Base-by-base conservation (phyloP, 2,888 invertebrate species). In the Branchipolynoe longqiensis region DNA sequence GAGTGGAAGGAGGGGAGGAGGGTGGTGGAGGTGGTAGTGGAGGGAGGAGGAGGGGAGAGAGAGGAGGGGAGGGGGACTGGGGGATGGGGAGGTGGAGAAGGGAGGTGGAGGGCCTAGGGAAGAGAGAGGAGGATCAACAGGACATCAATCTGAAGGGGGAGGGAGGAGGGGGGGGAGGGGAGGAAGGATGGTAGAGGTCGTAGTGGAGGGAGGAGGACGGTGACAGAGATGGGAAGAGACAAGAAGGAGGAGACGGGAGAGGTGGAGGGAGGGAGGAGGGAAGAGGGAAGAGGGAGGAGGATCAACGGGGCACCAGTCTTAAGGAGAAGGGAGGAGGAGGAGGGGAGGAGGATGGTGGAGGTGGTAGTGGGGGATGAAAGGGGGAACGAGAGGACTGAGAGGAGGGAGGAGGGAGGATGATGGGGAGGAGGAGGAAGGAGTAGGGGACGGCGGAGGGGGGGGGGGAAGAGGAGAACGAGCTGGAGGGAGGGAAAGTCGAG, bases 271-370 rank as follows among this genome's bases (percentile, higher is more conserved):
- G 33, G 36, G 48, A 54, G 48, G 74, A 74, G 54, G 28, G 54
- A 54, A 8, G 73, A 74, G 22, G 31, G 25, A 38, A 84, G 40
- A 41, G 54, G 48, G 73, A 48, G 33, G 14, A 82, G 14, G 82
- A 82, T 31, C 22, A 38, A 82, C 56, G 48, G n/a, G 33, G 41
- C 22, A 85, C 0, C 1, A 3, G 36, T 12, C 0, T 8, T 14
- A 0, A n/a, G 48, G 48, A 18, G 48, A 48, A 48, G 18, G 59
- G 8, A 25, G 38, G 59, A 25, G 33, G 8, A n/a, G n/a, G n/a
- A 33, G 59, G 59, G 0, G 1, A 56, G 58, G 58, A 12, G 48
- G n/a, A 12, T 2, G 38, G 6, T 0, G 59, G 38, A n/a, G 8
- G 33, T 8, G 59, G 8, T 8, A 22, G 28, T 33, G 59, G 2